Percentiles rank a stretch among this genome's conserved stretches.
These are phyloP conservation scores for Calliopsis andreniformis DNA, from an alignment of 1,140 invertebrate species.

Conservation along the genomic window DNA sequence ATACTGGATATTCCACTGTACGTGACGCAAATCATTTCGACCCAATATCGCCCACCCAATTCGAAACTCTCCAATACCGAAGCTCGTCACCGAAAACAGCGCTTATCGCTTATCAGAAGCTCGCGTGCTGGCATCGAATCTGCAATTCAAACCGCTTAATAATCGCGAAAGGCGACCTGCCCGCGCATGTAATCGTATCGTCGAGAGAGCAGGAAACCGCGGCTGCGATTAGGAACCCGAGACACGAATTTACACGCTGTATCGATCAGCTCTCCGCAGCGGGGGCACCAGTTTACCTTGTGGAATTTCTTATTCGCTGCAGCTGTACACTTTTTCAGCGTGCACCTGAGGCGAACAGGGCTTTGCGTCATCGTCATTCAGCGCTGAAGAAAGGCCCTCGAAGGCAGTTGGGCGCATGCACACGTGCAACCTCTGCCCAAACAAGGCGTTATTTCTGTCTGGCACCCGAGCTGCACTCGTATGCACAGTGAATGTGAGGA, in stretches of 20 bases:
- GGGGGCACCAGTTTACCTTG: neutral
- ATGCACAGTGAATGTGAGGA: no score
- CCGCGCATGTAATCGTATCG: neutral
- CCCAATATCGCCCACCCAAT: no score
- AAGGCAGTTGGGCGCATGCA: neutral
- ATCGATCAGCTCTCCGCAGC: neutral
- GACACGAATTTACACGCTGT: neutral
- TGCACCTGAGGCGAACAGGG: neutral
- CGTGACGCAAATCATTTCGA: no score
- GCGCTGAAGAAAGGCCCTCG: neutral
- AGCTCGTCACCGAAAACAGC: no score
- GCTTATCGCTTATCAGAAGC: neutral
- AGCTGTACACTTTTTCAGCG: neutral
- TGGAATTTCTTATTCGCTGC: neutral
- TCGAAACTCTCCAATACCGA: no score
- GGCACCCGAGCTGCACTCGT: no score
- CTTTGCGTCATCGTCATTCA: constrained; percentile 25
- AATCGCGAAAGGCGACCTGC: neutral
- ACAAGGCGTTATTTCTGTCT: constrained; percentile 11
- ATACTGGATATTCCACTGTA: no score
- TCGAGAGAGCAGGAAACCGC: neutral
- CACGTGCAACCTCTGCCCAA: constrained; percentile 4
- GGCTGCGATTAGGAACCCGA: neutral
- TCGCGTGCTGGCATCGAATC: neutral
- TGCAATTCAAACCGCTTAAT: neutral